Evolutionary conservation across 1,140 invertebrate genomes (phyloP).

Genomic region (Manduca sexta): DNA sequence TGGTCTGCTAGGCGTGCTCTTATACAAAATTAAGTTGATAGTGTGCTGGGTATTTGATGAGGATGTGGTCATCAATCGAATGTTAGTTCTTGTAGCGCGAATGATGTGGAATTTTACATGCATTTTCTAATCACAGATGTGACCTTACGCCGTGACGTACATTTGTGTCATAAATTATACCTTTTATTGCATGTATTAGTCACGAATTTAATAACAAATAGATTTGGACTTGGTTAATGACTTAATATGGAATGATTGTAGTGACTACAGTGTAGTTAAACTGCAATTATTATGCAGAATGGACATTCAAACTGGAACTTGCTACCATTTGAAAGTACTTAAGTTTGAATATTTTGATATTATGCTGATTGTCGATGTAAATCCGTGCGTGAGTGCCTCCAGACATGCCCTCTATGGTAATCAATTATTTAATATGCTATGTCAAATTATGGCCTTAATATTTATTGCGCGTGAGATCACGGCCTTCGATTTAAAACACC

Average conservation of each 20-base stretch:
- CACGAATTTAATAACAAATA: not conserved
- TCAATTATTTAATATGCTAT: slow-evolving; percentile 37
- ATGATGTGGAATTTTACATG: too few species aligned
- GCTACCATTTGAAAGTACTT: slow-evolving; percentile 32
- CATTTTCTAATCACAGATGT: too few species aligned
- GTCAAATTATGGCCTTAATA: slow-evolving; percentile 38
- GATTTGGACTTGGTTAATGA: not conserved
- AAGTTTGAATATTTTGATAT: slow-evolving; percentile 45
- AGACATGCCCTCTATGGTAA: slow-evolving; percentile 23
- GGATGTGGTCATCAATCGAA: too few species aligned
- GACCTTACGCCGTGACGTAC: too few species aligned
- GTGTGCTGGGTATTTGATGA: too few species aligned
- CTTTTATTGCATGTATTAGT: too few species aligned
- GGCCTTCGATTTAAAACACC: slow-evolving; percentile 50
- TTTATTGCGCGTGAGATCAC: slow-evolving; percentile 33
- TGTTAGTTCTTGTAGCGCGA: too few species aligned
- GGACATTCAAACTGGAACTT: not conserved
- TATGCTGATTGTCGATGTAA: slow-evolving; percentile 22
- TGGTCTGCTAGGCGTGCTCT: too few species aligned
- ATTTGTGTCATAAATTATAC: too few species aligned
- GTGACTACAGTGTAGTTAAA: too few species aligned
- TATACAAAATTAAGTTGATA: too few species aligned
- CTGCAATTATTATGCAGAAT: too few species aligned
- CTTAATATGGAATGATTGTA: not conserved
- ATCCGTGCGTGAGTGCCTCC: slow-evolving; percentile 6